Conservation (phyloP, 2,113 vertebrate genomes). For the Rhinopomastus cyanomelas region DNA sequence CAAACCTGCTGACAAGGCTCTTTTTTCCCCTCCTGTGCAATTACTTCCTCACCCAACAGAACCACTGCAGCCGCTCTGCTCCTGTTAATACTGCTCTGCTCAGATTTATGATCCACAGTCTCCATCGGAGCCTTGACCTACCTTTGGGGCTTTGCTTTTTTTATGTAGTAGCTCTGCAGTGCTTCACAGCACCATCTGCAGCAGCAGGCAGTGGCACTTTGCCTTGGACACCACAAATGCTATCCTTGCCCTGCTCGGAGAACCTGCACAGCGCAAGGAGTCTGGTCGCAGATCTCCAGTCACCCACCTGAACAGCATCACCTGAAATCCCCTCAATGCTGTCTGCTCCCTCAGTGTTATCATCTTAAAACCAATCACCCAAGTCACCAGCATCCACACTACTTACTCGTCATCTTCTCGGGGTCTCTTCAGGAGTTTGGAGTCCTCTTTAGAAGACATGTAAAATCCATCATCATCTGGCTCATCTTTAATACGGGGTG, state of each 20-base stretch:
- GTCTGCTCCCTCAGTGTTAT: neutral
- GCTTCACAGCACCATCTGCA: neutral
- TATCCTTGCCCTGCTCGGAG: neutral
- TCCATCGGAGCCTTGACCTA: neutral
- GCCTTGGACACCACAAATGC: neutral
- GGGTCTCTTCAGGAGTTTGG: constrained; percentile 85
- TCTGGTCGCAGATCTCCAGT: neutral
- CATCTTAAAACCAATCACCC: neutral
- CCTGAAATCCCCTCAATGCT: neutral
- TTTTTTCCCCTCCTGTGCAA: constrained; percentile 4
- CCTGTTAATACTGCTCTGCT: neutral
- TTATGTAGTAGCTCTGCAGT: constrained; percentile 8
- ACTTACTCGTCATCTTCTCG: constrained; percentile 89
- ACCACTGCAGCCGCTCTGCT: neutral
- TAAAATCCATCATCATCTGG: constrained; percentile 87
- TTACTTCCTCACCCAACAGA: neutral
- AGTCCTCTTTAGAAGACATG: constrained; percentile 81
- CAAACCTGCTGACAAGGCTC: neutral
- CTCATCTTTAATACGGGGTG: constrained; percentile 87
- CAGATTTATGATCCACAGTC: neutral
- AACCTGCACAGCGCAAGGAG: neutral
- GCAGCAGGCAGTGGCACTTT: neutral
- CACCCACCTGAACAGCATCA: neutral
- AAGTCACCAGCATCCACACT: neutral
- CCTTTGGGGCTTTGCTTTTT: neutral